Evolutionary conservation across 1,140 invertebrate genomes (phyloP).

Genomic region (Choristoneura fumiferana): DNA sequence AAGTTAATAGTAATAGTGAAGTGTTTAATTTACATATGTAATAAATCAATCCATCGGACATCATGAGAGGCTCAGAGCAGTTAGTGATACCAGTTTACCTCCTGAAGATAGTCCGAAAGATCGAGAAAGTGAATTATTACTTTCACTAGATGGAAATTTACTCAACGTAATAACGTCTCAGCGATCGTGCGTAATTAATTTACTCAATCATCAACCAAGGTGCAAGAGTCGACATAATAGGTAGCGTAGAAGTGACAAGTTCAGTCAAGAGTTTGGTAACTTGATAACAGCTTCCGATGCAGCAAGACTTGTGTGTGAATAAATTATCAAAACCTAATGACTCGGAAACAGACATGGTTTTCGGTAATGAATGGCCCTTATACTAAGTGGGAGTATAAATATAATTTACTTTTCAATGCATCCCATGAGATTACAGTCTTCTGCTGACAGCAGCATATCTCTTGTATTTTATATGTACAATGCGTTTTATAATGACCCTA

Average conservation of each 20-base stretch:
- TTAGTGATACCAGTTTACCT: conserved; percentile 13
- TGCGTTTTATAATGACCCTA: too few relatives aligned
- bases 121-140: conserved; percentile 18
- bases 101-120: conserved; percentile 11
- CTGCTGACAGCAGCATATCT: too few relatives aligned
- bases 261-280: not conserved
- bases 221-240: not conserved
- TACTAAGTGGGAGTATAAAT: too few relatives aligned
- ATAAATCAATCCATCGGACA: conserved; percentile 12
- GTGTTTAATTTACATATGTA: not conserved
- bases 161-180: conserved; percentile 17
- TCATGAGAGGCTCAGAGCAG: not conserved
- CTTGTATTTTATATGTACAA: too few relatives aligned
- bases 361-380: too few relatives aligned
- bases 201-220: not conserved
- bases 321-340: too few relatives aligned
- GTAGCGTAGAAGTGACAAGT: too few relatives aligned
- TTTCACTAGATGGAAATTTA: conserved; percentile 15
- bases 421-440: too few relatives aligned
- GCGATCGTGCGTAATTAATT: conserved; percentile 18
- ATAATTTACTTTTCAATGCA: too few relatives aligned
- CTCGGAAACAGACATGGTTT: too few relatives aligned
- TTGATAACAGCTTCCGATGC: too few relatives aligned
- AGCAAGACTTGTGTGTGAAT: too few relatives aligned
- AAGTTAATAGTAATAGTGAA: not conserved